Evolutionary conservation across 2,113 vertebrate species (phyloP).

Genomic region (Syngnathoides biaculeatus): DNA sequence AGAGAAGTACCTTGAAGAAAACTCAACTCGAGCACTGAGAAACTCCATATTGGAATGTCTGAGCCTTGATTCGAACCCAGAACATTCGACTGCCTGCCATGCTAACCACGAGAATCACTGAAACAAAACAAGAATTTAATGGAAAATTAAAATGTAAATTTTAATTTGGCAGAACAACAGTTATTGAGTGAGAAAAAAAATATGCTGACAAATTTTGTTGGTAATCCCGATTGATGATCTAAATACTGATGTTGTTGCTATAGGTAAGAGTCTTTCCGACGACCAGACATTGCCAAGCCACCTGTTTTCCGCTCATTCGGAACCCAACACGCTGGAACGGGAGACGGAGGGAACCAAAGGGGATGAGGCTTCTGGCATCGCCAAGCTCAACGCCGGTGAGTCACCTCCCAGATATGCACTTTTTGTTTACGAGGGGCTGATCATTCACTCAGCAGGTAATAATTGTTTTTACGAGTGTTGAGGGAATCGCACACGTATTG

Average conservation of each 20-base stretch:
- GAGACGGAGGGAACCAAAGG: constrained; percentile 41
- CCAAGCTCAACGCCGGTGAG: constrained; percentile 63
- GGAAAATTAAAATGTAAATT: no score
- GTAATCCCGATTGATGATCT: not conserved
- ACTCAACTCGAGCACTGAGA: no score
- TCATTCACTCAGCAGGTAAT: constrained; percentile 9
- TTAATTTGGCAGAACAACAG: no score
- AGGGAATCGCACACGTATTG: not conserved
- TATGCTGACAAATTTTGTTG: not conserved
- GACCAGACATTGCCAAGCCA: constrained; percentile 62
- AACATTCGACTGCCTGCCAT: no score
- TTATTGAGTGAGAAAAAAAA: no score
- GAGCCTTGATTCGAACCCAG: no score
- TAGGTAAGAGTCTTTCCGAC: constrained; percentile 74
- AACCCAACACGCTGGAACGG: constrained; percentile 66
- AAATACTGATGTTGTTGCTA: constrained; percentile 27
- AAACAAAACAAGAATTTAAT: no score
- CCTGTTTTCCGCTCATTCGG: constrained; percentile 58
- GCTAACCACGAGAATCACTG: no score
- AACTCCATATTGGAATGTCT: no score
- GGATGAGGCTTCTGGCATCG: constrained; percentile 41
- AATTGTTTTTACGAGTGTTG: constrained; percentile 3
- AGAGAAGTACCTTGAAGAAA: no score
- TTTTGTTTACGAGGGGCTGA: constrained; percentile 18
- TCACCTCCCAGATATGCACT: constrained; percentile 26